Evolutionary conservation across 1,140 invertebrate species (phyloP).

Genomic region (Phortica variegata): DNA sequence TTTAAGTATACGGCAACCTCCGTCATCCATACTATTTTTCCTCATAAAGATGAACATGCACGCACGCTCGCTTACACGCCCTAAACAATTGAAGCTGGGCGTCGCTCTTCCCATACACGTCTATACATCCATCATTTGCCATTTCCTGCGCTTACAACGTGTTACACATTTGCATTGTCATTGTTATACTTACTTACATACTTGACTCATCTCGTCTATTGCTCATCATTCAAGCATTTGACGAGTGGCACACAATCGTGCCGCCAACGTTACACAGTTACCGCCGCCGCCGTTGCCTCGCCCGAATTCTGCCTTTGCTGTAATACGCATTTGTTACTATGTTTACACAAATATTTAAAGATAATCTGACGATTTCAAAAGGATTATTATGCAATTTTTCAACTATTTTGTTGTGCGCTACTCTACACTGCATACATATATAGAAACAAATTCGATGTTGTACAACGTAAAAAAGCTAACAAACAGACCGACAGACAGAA

Average conservation of each 20-base stretch:
- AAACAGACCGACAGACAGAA: too few relatives aligned
- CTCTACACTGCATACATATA: too few relatives aligned
- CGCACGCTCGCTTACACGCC: too few relatives aligned
- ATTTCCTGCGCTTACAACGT: not conserved
- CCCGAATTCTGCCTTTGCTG: conserved; percentile 34
- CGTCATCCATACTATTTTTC: too few relatives aligned
- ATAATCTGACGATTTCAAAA: conserved; percentile 55
- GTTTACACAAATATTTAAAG: conserved; percentile 56
- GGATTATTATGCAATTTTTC: conserved; percentile 56
- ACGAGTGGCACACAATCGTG: conserved; percentile 12
- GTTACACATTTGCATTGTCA: conserved; percentile 24
- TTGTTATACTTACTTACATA: conserved; percentile 39
- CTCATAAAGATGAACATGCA: too few relatives aligned
- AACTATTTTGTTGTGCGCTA: conserved; percentile 42
- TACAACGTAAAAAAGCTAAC: too few relatives aligned
- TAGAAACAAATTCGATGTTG: too few relatives aligned
- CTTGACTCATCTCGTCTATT: conserved; percentile 34
- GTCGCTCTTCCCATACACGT: too few relatives aligned
- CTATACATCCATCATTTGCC: too few relatives aligned
- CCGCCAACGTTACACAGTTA: conserved; percentile 18
- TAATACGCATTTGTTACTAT: conserved; percentile 50
- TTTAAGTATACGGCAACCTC: too few relatives aligned
- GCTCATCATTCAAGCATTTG: conserved; percentile 50
- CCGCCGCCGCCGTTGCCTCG: too few relatives aligned
- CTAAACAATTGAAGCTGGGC: too few relatives aligned